Evolutionary conservation across 2,888 invertebrate species (phyloP), one percentile per base, ranked within the genome.

Genomic region (Flabesymbios commensalis): DNA sequence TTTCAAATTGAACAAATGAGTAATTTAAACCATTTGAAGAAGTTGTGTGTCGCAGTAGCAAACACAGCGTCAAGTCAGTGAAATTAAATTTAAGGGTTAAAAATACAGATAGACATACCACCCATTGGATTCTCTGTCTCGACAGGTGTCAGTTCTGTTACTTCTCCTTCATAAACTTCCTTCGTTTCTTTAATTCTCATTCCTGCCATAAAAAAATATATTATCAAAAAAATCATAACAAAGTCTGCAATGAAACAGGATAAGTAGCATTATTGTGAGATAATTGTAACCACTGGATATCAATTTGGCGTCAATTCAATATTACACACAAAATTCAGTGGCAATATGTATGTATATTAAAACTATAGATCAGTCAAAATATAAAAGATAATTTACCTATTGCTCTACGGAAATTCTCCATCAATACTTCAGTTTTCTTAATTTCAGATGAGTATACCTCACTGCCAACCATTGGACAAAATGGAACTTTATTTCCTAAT

Each of bases 161-260:
- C 97, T 86, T 99, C 99, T 10, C 99, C 99, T 84, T 99, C 99
- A 81, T 98, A 99, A 0, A 99, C 98, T 83, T 99, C 99, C 81
- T 99, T 99, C 0, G 94, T 95, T 84, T 99, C 99, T 68, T 86
- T 86, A 51, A 87, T 85, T 57, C 86, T 75, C 29, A 87, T 74
- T 31, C 83, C 83, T 82, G 33, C 1, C 41, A 5, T 28, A 7
- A 49, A 49, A 28, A 10, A 49, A 24, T 28, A 49, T 5, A 10
- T 19, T n/a, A 28, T n/a, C n/a, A n/a, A n/a, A n/a, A n/a, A n/a
- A n/a, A n/a, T n/a, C n/a, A n/a, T n/a, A n/a, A n/a, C 29, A 32
- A 31, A 49, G 14, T 49, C 1, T 49, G n/a, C n/a, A 28, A 29
- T 49, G 31, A 17, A 47, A 52, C 19, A 28, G 19, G n/a, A n/a